Percentiles rank a stretch among this genome's conserved stretches.
Evolutionary conservation across 2,113 vertebrate species (phyloP).

Genomic region (Dinomys branickii): DNA sequence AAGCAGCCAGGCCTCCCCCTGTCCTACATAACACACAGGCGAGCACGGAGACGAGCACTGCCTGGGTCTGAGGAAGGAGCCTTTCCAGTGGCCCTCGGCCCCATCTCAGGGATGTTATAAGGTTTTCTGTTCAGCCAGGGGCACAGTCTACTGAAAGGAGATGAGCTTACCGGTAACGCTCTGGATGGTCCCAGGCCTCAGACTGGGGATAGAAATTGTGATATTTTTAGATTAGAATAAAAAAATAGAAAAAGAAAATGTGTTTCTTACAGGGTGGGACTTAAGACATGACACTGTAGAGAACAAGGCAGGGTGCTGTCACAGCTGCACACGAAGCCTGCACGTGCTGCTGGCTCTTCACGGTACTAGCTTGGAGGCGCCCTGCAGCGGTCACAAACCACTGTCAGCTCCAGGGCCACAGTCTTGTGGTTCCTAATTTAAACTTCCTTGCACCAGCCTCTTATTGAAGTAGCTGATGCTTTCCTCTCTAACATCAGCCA

Average conservation of each 20-base stretch:
- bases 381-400: not conserved
- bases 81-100: not conserved
- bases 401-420: not conserved
- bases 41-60: fast-evolving
- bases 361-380: not conserved
- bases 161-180: not conserved
- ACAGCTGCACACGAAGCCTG: fast-evolving
- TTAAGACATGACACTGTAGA: too few species aligned
- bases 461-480: not conserved
- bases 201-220: not conserved
- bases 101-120: not conserved
- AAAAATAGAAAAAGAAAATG: not conserved
- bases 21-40: fast-evolving
- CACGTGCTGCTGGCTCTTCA: fast-evolving
- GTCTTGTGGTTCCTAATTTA: not conserved
- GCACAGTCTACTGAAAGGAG: not conserved
- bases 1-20: not conserved
- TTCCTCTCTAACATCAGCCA: not conserved
- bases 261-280: too few species aligned
- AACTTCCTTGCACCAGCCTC: not conserved
- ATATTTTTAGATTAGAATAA: not conserved
- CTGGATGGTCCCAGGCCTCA: not conserved
- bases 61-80: not conserved
- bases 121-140: not conserved
- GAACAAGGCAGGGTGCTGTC: not conserved